These are phyloP conservation scores for Loriculus beryllinus DNA, from an alignment of 2,797 vertebrate genomes.

Conservation along the genomic window DNA sequence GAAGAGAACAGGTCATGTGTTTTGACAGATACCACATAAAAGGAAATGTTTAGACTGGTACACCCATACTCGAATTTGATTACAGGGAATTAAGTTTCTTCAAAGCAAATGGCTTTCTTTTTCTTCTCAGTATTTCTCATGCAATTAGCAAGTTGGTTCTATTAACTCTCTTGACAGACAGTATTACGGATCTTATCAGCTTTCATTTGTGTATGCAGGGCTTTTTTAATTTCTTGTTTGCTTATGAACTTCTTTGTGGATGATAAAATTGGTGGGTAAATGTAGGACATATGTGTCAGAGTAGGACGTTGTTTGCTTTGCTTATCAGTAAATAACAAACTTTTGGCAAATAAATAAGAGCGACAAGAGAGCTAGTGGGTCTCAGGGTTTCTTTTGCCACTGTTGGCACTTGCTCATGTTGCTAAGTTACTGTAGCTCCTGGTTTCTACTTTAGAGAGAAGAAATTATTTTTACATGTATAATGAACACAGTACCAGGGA, in stretches of 20 bases:
- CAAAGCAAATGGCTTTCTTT: slow-evolving; percentile 46
- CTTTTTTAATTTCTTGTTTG: slow-evolving; percentile 60
- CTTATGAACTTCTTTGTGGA: slow-evolving; percentile 51
- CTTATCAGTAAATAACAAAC: slow-evolving; percentile 69
- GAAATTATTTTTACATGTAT: slow-evolving; percentile 58
- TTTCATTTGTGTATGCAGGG: not conserved
- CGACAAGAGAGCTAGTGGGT: slow-evolving; percentile 37
- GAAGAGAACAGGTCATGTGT: not conserved
- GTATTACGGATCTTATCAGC: slow-evolving; percentile 54
- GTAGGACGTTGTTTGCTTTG: slow-evolving; percentile 39
- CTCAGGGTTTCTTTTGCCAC: slow-evolving; percentile 27
- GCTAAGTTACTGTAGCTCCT: slow-evolving; percentile 66
- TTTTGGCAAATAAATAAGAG: slow-evolving; percentile 59
- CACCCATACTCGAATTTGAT: not conserved
- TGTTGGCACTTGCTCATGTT: slow-evolving; percentile 50
- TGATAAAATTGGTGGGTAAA: slow-evolving; percentile 36
- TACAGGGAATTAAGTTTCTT: slow-evolving; percentile 39
- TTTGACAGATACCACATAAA: not conserved
- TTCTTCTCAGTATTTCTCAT: slow-evolving; percentile 9
- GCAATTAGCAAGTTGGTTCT: slow-evolving; percentile 44
- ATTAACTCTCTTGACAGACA: slow-evolving; percentile 31
- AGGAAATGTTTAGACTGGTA: not conserved
- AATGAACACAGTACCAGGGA: slow-evolving; percentile 10
- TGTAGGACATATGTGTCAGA: not conserved
- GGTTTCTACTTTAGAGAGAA: slow-evolving; percentile 28